A percentile compares a stretch with the other conserved stretches of the same genome.
Conservation (phyloP, 2,797 vertebrate species). For the Anisognathus igniventris region DNA sequence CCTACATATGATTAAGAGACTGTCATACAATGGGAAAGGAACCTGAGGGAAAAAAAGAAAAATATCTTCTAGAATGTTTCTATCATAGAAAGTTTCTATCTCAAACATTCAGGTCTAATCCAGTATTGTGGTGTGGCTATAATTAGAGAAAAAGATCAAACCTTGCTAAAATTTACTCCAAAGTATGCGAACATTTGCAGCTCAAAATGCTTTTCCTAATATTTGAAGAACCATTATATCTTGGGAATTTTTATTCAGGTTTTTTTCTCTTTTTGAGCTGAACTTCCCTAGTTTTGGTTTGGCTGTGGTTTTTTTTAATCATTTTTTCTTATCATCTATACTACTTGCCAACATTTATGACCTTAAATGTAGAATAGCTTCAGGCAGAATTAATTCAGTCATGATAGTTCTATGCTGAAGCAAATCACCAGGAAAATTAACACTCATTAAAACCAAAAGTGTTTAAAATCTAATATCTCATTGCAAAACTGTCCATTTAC, state of each 20-base stretch:
- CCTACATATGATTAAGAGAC: not conserved
- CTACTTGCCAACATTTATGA: not conserved
- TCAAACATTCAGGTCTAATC: not conserved
- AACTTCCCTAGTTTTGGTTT: fast-evolving
- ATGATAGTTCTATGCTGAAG: not conserved
- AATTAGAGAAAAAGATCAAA: not conserved
- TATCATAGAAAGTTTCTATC: not conserved
- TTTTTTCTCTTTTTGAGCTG: not conserved
- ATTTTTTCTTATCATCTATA: not conserved
- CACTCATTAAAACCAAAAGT: conserved; percentile 43
- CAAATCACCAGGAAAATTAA: conserved; percentile 50
- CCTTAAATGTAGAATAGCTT: not conserved
- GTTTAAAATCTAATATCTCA: conserved; percentile 36
- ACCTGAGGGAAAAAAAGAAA: not conserved
- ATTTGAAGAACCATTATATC: not conserved
- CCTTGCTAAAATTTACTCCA: not conserved
- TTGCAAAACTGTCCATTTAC: conserved; percentile 20
- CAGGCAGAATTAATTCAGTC: conserved; percentile 17
- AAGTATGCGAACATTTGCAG: not conserved
- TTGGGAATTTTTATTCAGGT: not conserved
- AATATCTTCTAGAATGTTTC: not conserved
- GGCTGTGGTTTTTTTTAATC: fast-evolving
- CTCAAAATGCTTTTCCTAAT: not conserved
- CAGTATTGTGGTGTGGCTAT: not conserved
- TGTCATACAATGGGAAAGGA: not conserved